phyloP scores from a whole-genome alignment of 1,140 invertebrate species.

The Tenebrio molitor region DNA sequence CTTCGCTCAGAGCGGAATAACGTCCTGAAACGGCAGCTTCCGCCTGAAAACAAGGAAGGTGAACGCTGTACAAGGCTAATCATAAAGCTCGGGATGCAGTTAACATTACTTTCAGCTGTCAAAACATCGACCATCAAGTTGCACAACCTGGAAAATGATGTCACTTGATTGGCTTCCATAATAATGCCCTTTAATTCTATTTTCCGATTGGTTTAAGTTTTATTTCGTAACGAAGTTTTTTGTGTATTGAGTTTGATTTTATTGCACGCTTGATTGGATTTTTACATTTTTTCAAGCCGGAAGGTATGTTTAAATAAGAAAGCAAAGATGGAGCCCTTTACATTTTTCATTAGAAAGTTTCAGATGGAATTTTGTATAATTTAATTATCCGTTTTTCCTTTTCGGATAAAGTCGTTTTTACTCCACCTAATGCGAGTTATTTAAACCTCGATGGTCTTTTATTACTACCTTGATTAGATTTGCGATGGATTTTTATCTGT shows the following conservation, averaged over 20 bases:
- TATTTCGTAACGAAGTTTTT: constrained; percentile 5
- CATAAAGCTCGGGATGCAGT: neutral
- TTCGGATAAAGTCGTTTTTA: constrained; percentile 8
- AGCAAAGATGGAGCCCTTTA: neutral
- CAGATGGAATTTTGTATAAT: constrained; percentile 9
- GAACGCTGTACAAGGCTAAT: neutral
- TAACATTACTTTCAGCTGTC: constrained; percentile 16
- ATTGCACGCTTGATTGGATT: constrained; percentile 3
- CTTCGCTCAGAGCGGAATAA: constrained; percentile 8
- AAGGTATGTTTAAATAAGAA: too few relatives aligned
- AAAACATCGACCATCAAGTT: constrained; percentile 5
- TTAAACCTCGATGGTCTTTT: constrained; percentile 9
- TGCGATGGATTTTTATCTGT: neutral
- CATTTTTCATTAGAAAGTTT: constrained; percentile 19
- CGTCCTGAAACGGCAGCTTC: neutral
- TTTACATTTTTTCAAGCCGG: neutral
- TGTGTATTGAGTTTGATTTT: constrained; percentile 9
- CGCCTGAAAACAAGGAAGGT: constrained; percentile 13
- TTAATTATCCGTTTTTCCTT: constrained; percentile 25
- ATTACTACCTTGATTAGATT: constrained; percentile 20
- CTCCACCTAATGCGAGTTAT: constrained; percentile 13
- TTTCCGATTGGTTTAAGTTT: neutral
- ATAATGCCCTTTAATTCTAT: neutral
- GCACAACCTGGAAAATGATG: neutral
- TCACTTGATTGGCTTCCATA: neutral